phyloP scores from a whole-genome alignment of 2,888 invertebrate species.

The Acanthoscelides obtectus region DNA sequence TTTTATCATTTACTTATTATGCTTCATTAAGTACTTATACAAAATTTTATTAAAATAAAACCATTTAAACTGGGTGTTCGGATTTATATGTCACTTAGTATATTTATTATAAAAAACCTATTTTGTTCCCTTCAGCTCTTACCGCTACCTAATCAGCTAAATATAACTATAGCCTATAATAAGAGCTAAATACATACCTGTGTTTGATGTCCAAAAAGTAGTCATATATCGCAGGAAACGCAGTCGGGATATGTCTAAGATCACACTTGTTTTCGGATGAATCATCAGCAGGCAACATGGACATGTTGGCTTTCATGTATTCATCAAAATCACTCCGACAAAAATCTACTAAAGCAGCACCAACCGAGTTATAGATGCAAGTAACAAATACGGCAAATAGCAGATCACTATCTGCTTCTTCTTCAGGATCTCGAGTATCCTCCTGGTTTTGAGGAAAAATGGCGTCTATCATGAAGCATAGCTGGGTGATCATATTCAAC shows the following conservation, averaged over 20 bases:
- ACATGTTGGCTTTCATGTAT: conserved; percentile 60
- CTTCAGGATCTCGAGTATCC: conserved; percentile 28
- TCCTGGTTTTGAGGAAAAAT: conserved; percentile 50
- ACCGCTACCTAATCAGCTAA: too few species aligned
- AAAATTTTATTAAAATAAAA: too few species aligned
- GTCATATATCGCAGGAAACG: conserved; percentile 71
- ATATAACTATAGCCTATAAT: too few species aligned
- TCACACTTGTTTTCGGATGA: conserved; percentile 58
- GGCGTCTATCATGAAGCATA: conserved; percentile 76
- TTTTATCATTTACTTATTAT: too few species aligned
- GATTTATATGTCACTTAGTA: too few species aligned
- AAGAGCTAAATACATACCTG: too few species aligned
- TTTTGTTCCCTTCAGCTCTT: too few species aligned
- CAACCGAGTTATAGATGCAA: conserved; percentile 80
- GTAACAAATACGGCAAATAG: conserved; percentile 70
- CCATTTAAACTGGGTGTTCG: too few species aligned
- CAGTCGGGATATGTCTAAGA: conserved; percentile 69
- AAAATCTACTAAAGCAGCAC: conserved; percentile 68
- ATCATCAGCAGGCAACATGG: conserved; percentile 67
- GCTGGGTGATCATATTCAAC: conserved; percentile 81
- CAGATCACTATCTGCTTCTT: conserved; percentile 54
- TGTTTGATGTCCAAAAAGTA: conserved; percentile 69
- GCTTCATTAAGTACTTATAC: too few species aligned
- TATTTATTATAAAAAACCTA: too few species aligned
- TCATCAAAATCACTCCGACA: conserved; percentile 71